Conservation (phyloP, 2,797 vertebrate genomes). For the Gastrophryne carolinensis region DNA sequence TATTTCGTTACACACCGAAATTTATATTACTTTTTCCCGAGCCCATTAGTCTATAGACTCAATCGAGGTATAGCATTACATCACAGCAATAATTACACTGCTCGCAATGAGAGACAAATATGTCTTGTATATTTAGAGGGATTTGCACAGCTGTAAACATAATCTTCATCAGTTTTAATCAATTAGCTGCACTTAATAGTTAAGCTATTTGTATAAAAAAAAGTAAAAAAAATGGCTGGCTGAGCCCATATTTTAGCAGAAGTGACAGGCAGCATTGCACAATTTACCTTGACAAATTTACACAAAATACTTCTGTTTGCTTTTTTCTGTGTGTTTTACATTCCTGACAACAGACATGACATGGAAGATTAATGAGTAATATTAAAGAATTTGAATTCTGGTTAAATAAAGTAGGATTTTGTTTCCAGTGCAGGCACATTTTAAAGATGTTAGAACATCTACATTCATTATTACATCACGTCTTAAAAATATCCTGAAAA, state of each 20-base stretch:
- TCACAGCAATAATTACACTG: too few species aligned
- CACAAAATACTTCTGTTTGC: conserved; percentile 11
- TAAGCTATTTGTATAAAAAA: background rate
- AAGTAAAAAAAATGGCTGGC: background rate
- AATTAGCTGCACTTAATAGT: conserved; percentile 32
- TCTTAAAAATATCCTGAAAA: background rate
- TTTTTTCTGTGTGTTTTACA: too few species aligned
- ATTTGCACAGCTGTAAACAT: background rate
- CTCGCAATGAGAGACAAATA: too few species aligned
- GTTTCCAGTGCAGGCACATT: conserved; percentile 16
- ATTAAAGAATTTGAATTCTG: conserved; percentile 19
- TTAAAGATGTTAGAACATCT: too few species aligned
- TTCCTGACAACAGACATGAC: background rate
- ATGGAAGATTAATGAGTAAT: background rate
- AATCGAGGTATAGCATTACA: too few species aligned
- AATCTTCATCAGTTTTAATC: conserved; percentile 18
- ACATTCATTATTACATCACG: background rate
- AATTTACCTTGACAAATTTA: conserved; percentile 20
- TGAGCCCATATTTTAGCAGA: background rate
- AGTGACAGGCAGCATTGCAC: background rate
- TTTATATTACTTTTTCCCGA: too few species aligned
- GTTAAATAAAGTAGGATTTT: background rate
- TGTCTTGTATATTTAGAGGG: background rate
- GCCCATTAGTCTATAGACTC: too few species aligned
- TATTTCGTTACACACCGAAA: too few species aligned